Evolutionary conservation across 2,888 invertebrate species (phyloP), one percentile per base, ranked within the genome.

Genomic region (Tillus elongatus): DNA sequence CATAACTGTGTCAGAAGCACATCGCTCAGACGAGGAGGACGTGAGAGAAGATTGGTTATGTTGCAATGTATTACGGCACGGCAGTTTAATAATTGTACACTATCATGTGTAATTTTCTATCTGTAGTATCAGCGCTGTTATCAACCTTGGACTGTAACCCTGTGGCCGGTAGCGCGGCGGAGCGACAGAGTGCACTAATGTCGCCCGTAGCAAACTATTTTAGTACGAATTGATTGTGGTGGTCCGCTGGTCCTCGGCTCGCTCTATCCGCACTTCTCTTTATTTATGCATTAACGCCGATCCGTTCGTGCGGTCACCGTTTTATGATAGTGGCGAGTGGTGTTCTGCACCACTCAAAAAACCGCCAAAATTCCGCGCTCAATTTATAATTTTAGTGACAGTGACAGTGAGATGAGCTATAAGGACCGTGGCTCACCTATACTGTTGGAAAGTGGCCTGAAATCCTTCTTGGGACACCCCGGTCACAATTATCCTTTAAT

Each of bases 381-480:
- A 56, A 53, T 52, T 44, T 63, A 61, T 52, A 62, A 61, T 59
- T 64, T 64, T 41, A 64, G 64, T 64, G 64, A 66, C 50, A 64
- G 64, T 64, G 64, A 64, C 51, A 73, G 74, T 78, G 79, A 77
- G 75, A 86, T 86, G 86, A 85, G 85, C 74, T 85, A 84, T 77
- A 84, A 85, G 77, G 85, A 85, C 76, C 82, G 83, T 73, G 61
- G 59, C 56, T 86, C 84, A 73, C 85, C 85, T 69, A 84, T 82
- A 75, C 78, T 86, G 69, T 79, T 84, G 73, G 85, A 86, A 76
- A 82, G 82, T 73, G 85, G 85, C 72, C 75, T 81, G 66, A 85
- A 86, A 77, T 84, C 84, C 61, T 80, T 85, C 71, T 80, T 86
- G 67, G 80, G 80, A 68, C 79, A 84, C 67, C 82, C 85, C 67